These are phyloP conservation scores for Mesoclemmys tuberculata DNA, from an alignment of 2,113 vertebrate genomes.

Conservation along the genomic window DNA sequence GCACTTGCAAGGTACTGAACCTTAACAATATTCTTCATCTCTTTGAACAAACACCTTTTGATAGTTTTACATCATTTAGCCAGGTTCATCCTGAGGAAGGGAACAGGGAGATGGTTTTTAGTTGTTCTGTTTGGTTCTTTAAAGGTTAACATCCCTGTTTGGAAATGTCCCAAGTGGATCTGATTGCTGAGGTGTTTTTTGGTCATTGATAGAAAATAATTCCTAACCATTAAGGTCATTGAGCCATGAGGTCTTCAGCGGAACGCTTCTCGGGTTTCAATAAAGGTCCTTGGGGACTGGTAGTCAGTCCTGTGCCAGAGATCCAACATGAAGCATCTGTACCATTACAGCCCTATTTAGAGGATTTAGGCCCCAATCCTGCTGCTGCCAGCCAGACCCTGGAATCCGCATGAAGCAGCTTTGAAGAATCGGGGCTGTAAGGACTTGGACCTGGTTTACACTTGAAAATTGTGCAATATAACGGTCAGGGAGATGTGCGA, in stretches of 20 bases:
- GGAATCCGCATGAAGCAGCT: too few species aligned
- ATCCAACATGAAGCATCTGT: not conserved
- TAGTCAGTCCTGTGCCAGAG: not conserved
- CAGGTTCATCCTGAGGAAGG: not conserved
- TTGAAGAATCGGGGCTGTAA: not conserved
- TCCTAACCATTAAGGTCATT: not conserved
- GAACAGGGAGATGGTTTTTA: not conserved
- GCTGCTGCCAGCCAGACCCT: not conserved
- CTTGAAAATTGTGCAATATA: too few species aligned
- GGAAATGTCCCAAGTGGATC: not conserved
- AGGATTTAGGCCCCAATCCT: not conserved
- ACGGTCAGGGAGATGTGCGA: too few species aligned
- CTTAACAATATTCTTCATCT: not conserved
- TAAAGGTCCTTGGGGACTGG: not conserved
- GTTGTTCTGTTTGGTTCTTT: not conserved
- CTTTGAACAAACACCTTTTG: not conserved
- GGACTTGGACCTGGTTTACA: too few species aligned
- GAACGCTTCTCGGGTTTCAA: not conserved
- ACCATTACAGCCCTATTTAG: not conserved
- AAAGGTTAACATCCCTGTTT: not conserved
- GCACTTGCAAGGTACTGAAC: not conserved
- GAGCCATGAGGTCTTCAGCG: not conserved
- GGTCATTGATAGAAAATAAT: not conserved
- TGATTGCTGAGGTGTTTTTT: not conserved
- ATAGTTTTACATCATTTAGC: not conserved